phyloP scores from a whole-genome alignment of 2,113 vertebrate species.

The Phycodurus eques region DNA sequence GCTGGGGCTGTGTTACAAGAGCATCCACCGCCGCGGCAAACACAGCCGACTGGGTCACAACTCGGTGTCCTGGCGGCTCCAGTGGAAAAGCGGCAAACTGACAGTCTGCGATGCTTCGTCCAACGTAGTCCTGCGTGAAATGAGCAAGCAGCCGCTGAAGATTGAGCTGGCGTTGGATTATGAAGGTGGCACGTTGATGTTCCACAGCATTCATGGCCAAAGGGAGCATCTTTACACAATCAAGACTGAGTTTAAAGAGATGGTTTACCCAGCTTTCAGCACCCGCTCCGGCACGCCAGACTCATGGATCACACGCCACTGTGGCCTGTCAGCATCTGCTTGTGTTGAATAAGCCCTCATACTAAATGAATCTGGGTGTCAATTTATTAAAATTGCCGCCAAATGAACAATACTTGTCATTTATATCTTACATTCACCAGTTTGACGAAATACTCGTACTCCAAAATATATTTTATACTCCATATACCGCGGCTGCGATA shows the following conservation, averaged over 20 bases:
- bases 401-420: neutral
- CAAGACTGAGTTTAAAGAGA: slow-evolving; percentile 58
- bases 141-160: slow-evolving; percentile 18
- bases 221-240: slow-evolving; percentile 70
- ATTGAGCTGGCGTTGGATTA: slow-evolving; percentile 65
- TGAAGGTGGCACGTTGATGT: slow-evolving; percentile 53
- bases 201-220: slow-evolving; percentile 54
- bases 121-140: slow-evolving; percentile 39
- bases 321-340: slow-evolving; percentile 26
- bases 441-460: neutral
- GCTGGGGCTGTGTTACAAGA: slow-evolving; percentile 65
- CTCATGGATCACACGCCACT: slow-evolving; percentile 71
- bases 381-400: neutral
- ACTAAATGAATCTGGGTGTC: too few relatives aligned
- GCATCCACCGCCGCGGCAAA: slow-evolving; percentile 62
- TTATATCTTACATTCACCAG: neutral
- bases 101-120: slow-evolving; percentile 60
- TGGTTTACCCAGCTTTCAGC: slow-evolving; percentile 67
- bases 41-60: slow-evolving; percentile 71
- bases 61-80: slow-evolving; percentile 67
- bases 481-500: neutral
- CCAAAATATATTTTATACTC: too few relatives aligned
- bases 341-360: neutral
- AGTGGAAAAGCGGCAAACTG: slow-evolving; percentile 72
- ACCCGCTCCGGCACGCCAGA: slow-evolving; percentile 65